These are phyloP conservation scores for Phymorhynchus buccinoides DNA, from an alignment of 1,140 invertebrate genomes.

Conservation along the genomic window DNA sequence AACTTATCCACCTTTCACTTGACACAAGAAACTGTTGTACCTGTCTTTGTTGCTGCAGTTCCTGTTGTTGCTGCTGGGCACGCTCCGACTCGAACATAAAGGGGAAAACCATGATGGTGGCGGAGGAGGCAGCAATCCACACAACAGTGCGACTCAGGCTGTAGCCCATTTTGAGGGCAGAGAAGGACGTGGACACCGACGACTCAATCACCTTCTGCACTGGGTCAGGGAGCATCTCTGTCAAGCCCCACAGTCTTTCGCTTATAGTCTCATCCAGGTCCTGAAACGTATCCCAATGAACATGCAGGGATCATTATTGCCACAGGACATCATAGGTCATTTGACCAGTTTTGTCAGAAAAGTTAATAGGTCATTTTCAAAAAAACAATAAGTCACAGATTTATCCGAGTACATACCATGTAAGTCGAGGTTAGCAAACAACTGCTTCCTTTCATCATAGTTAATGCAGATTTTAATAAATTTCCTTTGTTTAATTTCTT, in stretches of 20 bases:
- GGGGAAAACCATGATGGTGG: constrained; percentile 91
- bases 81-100: constrained; percentile 93
- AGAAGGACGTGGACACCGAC: constrained; percentile 62
- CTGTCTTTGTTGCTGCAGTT: constrained; percentile 94
- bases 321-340: too few relatives aligned
- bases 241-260: constrained; percentile 89
- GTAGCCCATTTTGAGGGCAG: constrained; percentile 78
- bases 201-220: constrained; percentile 81
- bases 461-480: too few relatives aligned
- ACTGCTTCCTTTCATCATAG: too few relatives aligned
- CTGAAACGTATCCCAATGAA: constrained; percentile 42
- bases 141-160: constrained; percentile 80
- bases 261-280: constrained; percentile 85
- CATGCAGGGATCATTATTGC: neutral
- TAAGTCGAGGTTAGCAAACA: too few relatives aligned
- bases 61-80: constrained; percentile 92
- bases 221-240: constrained; percentile 94
- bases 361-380: neutral
- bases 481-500: too few relatives aligned
- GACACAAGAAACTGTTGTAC: constrained; percentile 73
- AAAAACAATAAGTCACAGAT: too few relatives aligned
- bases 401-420: too few relatives aligned
- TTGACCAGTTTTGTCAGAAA: neutral
- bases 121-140: constrained; percentile 92
- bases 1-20: too few relatives aligned